Conservation (phyloP, 2,888 invertebrate genomes). For the Parthenolecanium corni region DNA sequence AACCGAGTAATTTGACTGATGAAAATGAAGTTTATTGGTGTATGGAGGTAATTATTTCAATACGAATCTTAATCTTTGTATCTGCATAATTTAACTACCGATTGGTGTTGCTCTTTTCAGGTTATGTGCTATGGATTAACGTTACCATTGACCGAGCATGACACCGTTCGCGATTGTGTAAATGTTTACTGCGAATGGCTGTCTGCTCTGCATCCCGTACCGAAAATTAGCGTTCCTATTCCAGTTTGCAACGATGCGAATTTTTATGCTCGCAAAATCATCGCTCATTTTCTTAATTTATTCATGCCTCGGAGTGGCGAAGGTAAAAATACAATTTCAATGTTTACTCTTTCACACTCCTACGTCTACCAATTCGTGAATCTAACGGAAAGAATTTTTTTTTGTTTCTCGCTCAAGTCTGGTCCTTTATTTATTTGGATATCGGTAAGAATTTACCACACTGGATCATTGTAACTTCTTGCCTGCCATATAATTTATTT, state of each 20-base stretch:
- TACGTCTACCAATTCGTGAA: neutral
- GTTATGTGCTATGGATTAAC: constrained; percentile 87
- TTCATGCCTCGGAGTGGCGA: constrained; percentile 88
- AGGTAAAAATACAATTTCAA: constrained; percentile 49
- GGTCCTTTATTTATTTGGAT: constrained; percentile 79
- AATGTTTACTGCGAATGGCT: constrained; percentile 96
- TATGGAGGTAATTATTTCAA: constrained; percentile 55
- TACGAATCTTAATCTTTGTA: neutral
- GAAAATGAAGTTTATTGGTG: constrained; percentile 59
- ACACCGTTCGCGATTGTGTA: constrained; percentile 89
- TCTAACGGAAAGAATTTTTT: constrained; percentile 22
- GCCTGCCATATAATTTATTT: neutral
- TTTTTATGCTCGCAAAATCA: constrained; percentile 77
- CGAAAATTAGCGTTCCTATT: constrained; percentile 76
- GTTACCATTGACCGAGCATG: constrained; percentile 79
- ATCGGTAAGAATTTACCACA: constrained; percentile 50
- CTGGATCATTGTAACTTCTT: neutral
- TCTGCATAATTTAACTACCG: neutral
- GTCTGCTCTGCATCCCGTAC: constrained; percentile 68
- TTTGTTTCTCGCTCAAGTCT: constrained; percentile 56
- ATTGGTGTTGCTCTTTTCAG: constrained; percentile 40
- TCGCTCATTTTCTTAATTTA: constrained; percentile 84
- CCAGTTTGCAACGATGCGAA: constrained; percentile 83
- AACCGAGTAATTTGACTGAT: constrained; percentile 69
- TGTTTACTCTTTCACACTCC: neutral